phyloP scores from a whole-genome alignment of 2,797 vertebrate species.

The Microctenopoma steveboyesi region DNA sequence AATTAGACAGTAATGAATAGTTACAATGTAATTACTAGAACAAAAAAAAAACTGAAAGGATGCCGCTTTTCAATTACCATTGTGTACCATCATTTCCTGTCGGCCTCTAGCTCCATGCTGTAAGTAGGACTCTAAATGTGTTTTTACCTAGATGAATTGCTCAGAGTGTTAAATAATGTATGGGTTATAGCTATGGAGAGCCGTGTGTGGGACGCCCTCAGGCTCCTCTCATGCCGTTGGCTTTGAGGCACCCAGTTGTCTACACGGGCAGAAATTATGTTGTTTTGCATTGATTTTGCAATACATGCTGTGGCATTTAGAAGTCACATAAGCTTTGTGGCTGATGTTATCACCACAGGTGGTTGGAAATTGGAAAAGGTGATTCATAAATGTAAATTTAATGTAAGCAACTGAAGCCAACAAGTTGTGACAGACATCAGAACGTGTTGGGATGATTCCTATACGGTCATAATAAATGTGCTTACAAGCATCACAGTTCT shows the following conservation, averaged over 20 bases:
- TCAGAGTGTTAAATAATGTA: slow-evolving; percentile 79
- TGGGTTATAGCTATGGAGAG: slow-evolving; percentile 69
- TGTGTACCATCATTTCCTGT: slow-evolving; percentile 57
- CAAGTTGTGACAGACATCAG: not conserved
- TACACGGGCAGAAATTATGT: not conserved
- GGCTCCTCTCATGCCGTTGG: slow-evolving; percentile 61
- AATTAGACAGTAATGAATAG: slow-evolving; percentile 79
- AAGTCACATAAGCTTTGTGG: slow-evolving; percentile 8
- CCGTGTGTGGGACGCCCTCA: slow-evolving; percentile 41
- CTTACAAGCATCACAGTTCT: not conserved
- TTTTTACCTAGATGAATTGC: slow-evolving; percentile 76
- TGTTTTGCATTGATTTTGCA: slow-evolving; percentile 42
- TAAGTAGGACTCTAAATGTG: slow-evolving; percentile 71
- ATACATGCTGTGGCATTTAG: slow-evolving; percentile 2
- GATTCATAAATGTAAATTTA: not conserved
- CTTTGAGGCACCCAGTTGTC: slow-evolving; percentile 54
- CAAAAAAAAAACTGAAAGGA: slow-evolving; percentile 54
- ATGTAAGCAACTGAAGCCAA: not conserved
- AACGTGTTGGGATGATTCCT: not conserved
- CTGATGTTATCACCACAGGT: slow-evolving; percentile 30
- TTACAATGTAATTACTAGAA: slow-evolving; percentile 75
- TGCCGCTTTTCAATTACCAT: slow-evolving; percentile 70
- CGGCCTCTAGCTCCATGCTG: slow-evolving; percentile 54
- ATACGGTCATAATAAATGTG: not conserved
- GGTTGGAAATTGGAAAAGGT: not conserved